A percentile compares a stretch with the other conserved stretches of the same genome.
phyloP scores from a whole-genome alignment of 2,888 invertebrate genomes.

The Eristalinus aeneus region DNA sequence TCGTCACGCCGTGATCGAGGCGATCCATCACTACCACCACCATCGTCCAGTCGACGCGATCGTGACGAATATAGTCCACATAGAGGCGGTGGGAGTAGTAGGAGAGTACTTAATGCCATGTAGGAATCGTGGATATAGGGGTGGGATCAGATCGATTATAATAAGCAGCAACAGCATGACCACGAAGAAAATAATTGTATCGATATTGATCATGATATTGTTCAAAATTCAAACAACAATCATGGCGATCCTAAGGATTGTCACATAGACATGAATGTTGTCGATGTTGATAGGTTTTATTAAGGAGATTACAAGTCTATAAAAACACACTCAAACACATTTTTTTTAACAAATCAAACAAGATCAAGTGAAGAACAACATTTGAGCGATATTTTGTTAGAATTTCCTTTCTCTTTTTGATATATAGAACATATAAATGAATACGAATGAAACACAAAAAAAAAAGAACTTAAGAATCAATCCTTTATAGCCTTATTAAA shows the following conservation, averaged over 20 bases:
- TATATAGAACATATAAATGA: slow-evolving; percentile 9
- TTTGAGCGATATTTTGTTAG: slow-evolving; percentile 6
- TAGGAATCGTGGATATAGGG: slow-evolving; percentile 82
- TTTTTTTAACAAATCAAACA: slow-evolving; percentile 73
- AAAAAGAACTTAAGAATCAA: slow-evolving; percentile 33
- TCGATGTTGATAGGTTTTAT: slow-evolving; percentile 79
- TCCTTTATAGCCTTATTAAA: slow-evolving; percentile 65
- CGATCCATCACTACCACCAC: slow-evolving; percentile 76
- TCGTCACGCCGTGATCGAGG: slow-evolving; percentile 74
- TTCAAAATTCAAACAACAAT: slow-evolving; percentile 67
- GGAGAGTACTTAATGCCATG: slow-evolving; percentile 81
- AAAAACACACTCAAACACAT: neutral
- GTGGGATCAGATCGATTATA: slow-evolving; percentile 81
- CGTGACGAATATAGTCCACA: slow-evolving; percentile 81
- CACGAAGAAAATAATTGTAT: slow-evolving; percentile 57
- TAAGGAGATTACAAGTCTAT: slow-evolving; percentile 76
- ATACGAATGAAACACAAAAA: neutral
- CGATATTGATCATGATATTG: slow-evolving; percentile 71
- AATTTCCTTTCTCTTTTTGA: slow-evolving; percentile 46
- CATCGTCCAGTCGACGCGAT: slow-evolving; percentile 77
- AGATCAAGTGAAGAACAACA: neutral
- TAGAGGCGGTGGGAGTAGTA: slow-evolving; percentile 81
- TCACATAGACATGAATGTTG: slow-evolving; percentile 77
- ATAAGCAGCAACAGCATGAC: slow-evolving; percentile 67
- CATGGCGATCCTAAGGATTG: slow-evolving; percentile 73